Base-by-base conservation (phyloP, 2,888 invertebrate genomes). In the Allophyes oxyacanthae region DNA sequence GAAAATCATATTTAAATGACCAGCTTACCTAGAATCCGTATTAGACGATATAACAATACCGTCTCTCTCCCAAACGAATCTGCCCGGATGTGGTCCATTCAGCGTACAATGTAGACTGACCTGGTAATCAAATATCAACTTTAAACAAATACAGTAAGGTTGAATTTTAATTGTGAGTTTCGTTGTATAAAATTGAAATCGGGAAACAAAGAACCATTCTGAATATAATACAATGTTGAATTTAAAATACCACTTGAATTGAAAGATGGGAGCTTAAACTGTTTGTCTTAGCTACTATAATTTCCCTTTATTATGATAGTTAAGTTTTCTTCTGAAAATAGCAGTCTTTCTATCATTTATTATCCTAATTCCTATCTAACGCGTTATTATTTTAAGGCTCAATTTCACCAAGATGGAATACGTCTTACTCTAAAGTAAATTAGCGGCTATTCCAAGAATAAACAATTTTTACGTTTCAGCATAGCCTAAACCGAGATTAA, bases 51-150 rank as follows among this genome's bases (percentile, higher is more conserved):
- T 83, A 60, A 90, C 83, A 46, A 92, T 84, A 2, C 92, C 91
- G 55, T 94, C 94, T 78, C 94, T 83, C 68, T 94, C 92, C 94
- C 94, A 94, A 64, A 90, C 82, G 71, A 93, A 89, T 76, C 91
- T 86, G 6, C 88, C 86, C 11, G 93, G 92, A 78, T 92, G 90
- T 42, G 87, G 88, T 0, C 92, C 92, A 56, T 82, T 91, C 20
- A 92, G 83, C n/a, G 86, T 86, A 78, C 94, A 94, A 52, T 92
- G 91, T 46, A 94, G 82, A 74, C 81, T 86, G 33, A 91, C 86
- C 94, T 94, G 28, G 72, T 59, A 51, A 68, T 15, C 41, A 53
- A 79, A 72, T 66, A 37, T 34, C 52, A 41, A 64, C 70, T 52
- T 62, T 75, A 72, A 58, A 0, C 9, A 1, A 5, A 30, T 15